phyloP scores from a whole-genome alignment of 1,140 invertebrate genomes.

The Sesamia nonagrioides region DNA sequence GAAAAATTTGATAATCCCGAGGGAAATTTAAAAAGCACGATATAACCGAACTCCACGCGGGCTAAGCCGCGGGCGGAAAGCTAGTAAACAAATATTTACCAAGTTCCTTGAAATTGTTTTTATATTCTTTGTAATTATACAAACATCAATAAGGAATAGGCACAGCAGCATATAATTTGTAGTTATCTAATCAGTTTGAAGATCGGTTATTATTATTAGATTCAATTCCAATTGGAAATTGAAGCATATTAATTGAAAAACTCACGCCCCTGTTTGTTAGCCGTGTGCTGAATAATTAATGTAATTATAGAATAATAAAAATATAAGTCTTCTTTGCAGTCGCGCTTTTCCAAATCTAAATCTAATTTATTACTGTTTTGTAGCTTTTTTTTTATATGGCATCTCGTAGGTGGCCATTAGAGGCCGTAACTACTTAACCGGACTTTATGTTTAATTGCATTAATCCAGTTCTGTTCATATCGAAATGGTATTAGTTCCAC shows the following conservation, averaged over 20 bases:
- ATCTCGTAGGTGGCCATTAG: too few species aligned
- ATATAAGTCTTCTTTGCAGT: neutral
- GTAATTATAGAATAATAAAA: neutral
- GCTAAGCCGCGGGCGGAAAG: too few species aligned
- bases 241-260: neutral
- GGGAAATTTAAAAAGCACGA: too few species aligned
- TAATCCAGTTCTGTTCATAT: too few species aligned
- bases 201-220: neutral
- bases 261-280: neutral
- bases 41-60: too few species aligned
- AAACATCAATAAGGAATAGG: neutral
- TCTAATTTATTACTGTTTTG: neutral
- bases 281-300: neutral
- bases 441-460: too few species aligned
- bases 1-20: too few species aligned
- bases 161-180: neutral
- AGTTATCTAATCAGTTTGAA: neutral
- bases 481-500: too few species aligned
- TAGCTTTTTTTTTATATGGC: too few species aligned
- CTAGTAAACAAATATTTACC: conserved; percentile 12
- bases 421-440: too few species aligned
- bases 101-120: conserved; percentile 13
- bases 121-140: neutral
- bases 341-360: neutral
- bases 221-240: neutral